Evolutionary conservation across 1,140 invertebrate genomes (phyloP), one percentile per base, ranked within the genome.

Genomic region (Amyelois transitella): DNA sequence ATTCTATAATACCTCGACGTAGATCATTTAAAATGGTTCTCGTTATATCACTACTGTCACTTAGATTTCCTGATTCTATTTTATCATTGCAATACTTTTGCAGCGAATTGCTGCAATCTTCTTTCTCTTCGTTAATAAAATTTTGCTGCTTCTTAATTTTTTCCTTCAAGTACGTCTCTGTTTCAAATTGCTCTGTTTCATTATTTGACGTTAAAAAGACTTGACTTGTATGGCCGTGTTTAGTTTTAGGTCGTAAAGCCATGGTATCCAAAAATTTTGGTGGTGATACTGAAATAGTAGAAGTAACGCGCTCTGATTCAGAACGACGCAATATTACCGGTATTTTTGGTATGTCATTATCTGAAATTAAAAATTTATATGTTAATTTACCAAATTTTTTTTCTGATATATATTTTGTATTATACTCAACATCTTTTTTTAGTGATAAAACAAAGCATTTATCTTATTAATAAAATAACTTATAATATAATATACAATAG

Each of bases 201-300:
- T 60, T 75, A n/a, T 75, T 67, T 54, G 85, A 75, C 53, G 81
- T 79, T 19, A 89, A 64, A 63, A 91, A 91, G 67, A 91, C 89
- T 86, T 91, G 89, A 72, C 90, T 89, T 32, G 90, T 89, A 76
- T 92, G 90, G 44, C 83, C 88, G 72, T 91, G 80, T 67, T 89
- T 91, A 61, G 88, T 88, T 69, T 91, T 91, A n/a, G 92, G 88
- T 64, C 93, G 91, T 58, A 96, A 86, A 17, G 94, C 92, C 94
- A 95, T 96, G 14, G 94, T 95, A 72, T 96, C 88, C 44, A 88
- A 69, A 69, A 89, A 89, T 49, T 86, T 86, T 25, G 88, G 87
- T 25, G 86, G 74, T 18, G 81, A 76, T 91, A 87, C 91, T 87
- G 85, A 94, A 93, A 77, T 76, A 70, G 78, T 88, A 69, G 88